Base-by-base conservation (phyloP, 1,140 invertebrate genomes). In the Anoplolepis gracilipes region DNA sequence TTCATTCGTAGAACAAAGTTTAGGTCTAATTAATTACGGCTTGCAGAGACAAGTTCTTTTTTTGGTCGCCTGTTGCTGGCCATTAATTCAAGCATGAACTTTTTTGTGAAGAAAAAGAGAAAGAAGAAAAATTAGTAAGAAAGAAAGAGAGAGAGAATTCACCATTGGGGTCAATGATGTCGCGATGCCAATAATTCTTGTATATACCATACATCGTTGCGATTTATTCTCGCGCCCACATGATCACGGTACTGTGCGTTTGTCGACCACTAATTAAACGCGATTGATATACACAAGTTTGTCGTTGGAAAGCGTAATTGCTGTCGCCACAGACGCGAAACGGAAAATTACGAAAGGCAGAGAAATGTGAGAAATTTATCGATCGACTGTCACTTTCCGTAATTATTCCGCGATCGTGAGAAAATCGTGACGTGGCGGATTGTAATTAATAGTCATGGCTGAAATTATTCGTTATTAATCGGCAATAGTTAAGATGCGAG, bases 91-190 rank as follows among this genome's bases (percentile, higher is more conserved):
- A 22, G 25, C 28, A 30, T 11, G 53, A 13, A 5, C 39, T 59
- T 82, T 82, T 57, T 30, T 3, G 19, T 22, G 36, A 61, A 36
- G 19, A 39, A 5, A 0, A 13, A 59, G 13, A 13, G 22, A 33
- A 16, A 16, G 28, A 19, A n/a, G 39, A 22, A 16, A 53, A 42
- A 67, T 10, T 8, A 22, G 22, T 42, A 13, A 30, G 22, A 49
- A 11, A 16, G 28, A 19, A 22, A 30, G 8, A 49, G 42, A 65
- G 36, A 86, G 85, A 61, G 62, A 89, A 89, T 89, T 87, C 61
- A 89, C 65, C 78, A 89, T 87, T 46, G 87, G 79, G 87, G 87
- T 89, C 87, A 89, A 77, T 72, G 85, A 81, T 90, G 78, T 89
- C 79, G 67, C 85, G 75, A 87, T 78, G 73, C 79, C 30, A 78